These are phyloP conservation scores for Galleria mellonella DNA, from an alignment of 1,140 invertebrate genomes.

Conservation along the genomic window DNA sequence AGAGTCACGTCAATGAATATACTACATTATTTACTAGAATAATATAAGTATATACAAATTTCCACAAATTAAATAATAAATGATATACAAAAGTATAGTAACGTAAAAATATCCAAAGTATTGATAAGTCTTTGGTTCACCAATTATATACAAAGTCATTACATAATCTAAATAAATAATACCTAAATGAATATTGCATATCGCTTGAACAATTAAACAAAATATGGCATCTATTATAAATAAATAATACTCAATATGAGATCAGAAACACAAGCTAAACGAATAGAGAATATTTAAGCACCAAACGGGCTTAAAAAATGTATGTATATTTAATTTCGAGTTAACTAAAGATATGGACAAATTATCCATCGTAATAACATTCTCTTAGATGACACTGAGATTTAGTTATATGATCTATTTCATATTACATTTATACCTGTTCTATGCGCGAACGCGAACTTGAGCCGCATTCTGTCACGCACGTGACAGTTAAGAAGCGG, in stretches of 20 bases:
- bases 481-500: not conserved
- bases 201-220: conserved; percentile 43
- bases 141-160: conserved; percentile 57
- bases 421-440: no score
- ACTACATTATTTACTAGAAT: conserved; percentile 11
- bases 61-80: conserved; percentile 10
- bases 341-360: not conserved
- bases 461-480: no score
- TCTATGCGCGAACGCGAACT: no score
- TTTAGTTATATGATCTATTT: no score
- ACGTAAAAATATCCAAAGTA: conserved; percentile 43
- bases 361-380: no score
- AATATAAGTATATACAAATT: conserved; percentile 20
- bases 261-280: conserved; percentile 63
- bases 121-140: conserved; percentile 63
- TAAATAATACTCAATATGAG: conserved; percentile 72
- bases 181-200: conserved; percentile 54
- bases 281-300: conserved; percentile 43
- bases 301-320: conserved; percentile 42
- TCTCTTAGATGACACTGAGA: no score
- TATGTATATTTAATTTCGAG: conserved; percentile 2
- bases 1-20: conserved; percentile 27
- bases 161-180: conserved; percentile 41
- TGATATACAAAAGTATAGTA: conserved; percentile 2
- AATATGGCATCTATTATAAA: conserved; percentile 70